Percentiles rank a stretch among this genome's conserved stretches.
Evolutionary conservation across 2,888 invertebrate genomes (phyloP).

Genomic region (Andricus quercusramuli): DNA sequence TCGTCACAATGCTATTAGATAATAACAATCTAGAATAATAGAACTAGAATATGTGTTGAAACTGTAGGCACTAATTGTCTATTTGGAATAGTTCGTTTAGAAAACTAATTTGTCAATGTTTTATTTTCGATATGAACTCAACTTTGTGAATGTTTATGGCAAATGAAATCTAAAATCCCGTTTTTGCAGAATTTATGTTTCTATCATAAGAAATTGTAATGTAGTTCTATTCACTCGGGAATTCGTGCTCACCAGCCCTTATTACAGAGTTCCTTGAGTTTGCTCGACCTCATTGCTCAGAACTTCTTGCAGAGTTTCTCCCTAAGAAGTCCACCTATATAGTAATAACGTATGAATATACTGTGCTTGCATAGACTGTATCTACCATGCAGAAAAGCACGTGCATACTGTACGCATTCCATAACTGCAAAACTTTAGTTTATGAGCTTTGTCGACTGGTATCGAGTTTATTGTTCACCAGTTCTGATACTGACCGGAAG

Average conservation of each 20-base stretch:
- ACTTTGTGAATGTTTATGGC: no score
- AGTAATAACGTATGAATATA: slow-evolving; percentile 3
- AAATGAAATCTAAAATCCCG: not conserved
- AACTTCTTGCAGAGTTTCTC: slow-evolving; percentile 29
- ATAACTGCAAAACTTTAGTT: slow-evolving; percentile 28
- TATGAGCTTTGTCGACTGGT: slow-evolving; percentile 20
- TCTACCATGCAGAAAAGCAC: slow-evolving; percentile 1
- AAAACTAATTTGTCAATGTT: no score
- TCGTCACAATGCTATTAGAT: no score
- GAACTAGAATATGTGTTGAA: no score
- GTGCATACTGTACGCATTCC: slow-evolving; percentile 5
- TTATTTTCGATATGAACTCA: no score
- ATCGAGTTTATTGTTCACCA: slow-evolving; percentile 32
- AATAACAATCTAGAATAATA: no score
- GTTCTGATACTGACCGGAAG: slow-evolving; percentile 25
- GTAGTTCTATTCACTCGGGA: slow-evolving; percentile 26
- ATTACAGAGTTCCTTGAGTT: slow-evolving; percentile 27
- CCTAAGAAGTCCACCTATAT: slow-evolving; percentile 17
- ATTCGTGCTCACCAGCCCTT: slow-evolving; percentile 32
- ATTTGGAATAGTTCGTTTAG: no score
- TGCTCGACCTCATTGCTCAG: slow-evolving; percentile 32
- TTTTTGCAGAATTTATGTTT: slow-evolving; percentile 9
- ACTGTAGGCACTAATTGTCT: no score
- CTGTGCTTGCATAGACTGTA: slow-evolving; percentile 4
- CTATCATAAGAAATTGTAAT: slow-evolving; percentile 6